These are phyloP conservation scores for Cyrtorhinus lividipennis DNA, from an alignment of 1,140 invertebrate genomes.

Conservation along the genomic window DNA sequence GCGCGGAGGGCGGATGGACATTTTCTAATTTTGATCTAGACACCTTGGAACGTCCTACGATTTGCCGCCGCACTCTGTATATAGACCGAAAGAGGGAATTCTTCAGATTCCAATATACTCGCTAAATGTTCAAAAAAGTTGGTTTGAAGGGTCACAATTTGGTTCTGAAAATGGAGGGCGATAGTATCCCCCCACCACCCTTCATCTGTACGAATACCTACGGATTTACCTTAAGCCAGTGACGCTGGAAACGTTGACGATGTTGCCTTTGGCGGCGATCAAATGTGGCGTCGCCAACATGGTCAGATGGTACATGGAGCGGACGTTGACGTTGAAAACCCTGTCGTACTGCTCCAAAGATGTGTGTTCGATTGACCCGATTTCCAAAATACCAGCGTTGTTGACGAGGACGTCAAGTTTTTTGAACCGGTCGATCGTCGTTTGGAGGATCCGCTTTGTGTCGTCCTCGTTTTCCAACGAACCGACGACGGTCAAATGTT, in stretches of 20 bases:
- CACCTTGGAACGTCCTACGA: too few relatives aligned
- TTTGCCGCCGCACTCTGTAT: too few relatives aligned
- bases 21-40: too few relatives aligned
- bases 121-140: too few relatives aligned
- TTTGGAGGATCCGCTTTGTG: constrained; percentile 51
- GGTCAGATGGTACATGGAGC: constrained; percentile 66
- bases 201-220: too few relatives aligned
- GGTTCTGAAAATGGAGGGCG: too few relatives aligned
- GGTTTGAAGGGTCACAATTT: too few relatives aligned
- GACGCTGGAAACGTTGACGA: constrained; percentile 85
- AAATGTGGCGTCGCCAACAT: constrained; percentile 70
- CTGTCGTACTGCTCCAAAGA: constrained; percentile 66
- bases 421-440: constrained; percentile 51
- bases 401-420: constrained; percentile 68
- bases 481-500: constrained; percentile 38
- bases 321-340: constrained; percentile 70
- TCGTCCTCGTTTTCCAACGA: constrained; percentile 62
- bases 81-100: too few relatives aligned
- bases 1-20: too few relatives aligned
- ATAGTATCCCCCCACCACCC: too few relatives aligned
- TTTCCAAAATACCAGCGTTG: constrained; percentile 71
- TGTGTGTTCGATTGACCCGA: constrained; percentile 68
- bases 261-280: constrained; percentile 62
- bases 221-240: constrained; percentile 17
- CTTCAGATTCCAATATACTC: too few relatives aligned